phyloP scores from a whole-genome alignment of 2,113 vertebrate species.

The Megaleporinus macrocephalus region DNA sequence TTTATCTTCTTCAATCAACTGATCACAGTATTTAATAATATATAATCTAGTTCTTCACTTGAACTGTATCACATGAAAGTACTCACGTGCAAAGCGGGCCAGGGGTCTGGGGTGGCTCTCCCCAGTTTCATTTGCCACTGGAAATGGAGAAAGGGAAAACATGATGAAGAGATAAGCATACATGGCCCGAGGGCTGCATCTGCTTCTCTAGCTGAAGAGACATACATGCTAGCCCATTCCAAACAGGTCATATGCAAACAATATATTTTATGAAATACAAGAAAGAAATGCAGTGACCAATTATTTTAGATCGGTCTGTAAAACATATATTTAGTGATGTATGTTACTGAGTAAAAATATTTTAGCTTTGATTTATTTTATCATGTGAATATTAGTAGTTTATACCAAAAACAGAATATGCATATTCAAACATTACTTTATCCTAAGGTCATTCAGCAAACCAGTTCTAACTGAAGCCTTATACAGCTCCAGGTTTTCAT shows the following conservation, averaged over 20 bases:
- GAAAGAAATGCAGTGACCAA: not conserved
- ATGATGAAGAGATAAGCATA: constrained; percentile 5
- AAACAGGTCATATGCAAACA: not conserved
- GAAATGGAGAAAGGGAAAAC: constrained; percentile 54
- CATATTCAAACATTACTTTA: too few species aligned
- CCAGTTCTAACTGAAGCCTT: too few species aligned
- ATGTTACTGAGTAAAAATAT: too few species aligned
- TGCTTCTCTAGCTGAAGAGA: not conserved
- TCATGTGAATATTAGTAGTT: not conserved
- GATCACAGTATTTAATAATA: too few species aligned
- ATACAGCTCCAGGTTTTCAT: not conserved
- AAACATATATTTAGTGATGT: not conserved
- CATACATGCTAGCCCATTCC: not conserved
- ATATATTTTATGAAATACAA: not conserved
- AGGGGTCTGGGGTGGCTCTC: constrained; percentile 77
- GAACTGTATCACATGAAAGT: not conserved
- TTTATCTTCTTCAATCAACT: too few species aligned
- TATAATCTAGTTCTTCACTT: too few species aligned
- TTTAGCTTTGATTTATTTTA: not conserved
- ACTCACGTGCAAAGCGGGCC: constrained; percentile 86
- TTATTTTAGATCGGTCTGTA: not conserved
- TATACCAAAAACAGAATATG: not conserved
- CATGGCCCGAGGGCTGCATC: not conserved
- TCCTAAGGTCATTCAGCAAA: too few species aligned
- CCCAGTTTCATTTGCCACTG: constrained; percentile 89